Percentiles rank a stretch among this genome's conserved stretches.
These are phyloP conservation scores for Perca schrenkii DNA, from an alignment of 2,113 vertebrate species.

Conservation along the genomic window DNA sequence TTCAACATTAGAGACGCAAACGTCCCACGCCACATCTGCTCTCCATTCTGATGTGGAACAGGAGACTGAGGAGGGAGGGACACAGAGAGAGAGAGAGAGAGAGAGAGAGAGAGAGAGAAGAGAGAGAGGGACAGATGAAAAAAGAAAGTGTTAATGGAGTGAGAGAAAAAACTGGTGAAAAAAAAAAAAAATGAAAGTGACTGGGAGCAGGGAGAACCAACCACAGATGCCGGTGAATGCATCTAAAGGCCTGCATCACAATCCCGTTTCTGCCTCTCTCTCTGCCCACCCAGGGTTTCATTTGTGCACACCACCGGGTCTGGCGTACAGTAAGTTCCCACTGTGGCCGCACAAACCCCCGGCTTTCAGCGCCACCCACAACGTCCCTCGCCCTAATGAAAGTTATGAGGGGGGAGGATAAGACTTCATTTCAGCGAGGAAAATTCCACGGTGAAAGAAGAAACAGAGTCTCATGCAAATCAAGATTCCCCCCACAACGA, in stretches of 20 bases:
- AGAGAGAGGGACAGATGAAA: background rate
- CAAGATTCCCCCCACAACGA: slow-evolving; percentile 4
- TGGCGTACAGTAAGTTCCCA: slow-evolving; percentile 5
- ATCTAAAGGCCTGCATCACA: slow-evolving; percentile 49
- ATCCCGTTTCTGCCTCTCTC: slow-evolving; percentile 14
- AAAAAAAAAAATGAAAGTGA: background rate
- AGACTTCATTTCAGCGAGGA: slow-evolving; percentile 34
- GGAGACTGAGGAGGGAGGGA: slow-evolving; percentile 3
- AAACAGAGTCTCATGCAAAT: slow-evolving; percentile 43
- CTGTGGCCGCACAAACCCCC: slow-evolving; percentile 49
- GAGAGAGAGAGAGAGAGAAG: slow-evolving; percentile 4
- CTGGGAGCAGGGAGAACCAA: background rate
- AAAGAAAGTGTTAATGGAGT: slow-evolving; percentile 45
- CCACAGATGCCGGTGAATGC: slow-evolving; percentile 9
- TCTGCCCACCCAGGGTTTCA: slow-evolving; percentile 63
- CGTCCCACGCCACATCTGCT: slow-evolving; percentile 70
- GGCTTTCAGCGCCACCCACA: slow-evolving; percentile 58
- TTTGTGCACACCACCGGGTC: slow-evolving; percentile 24
- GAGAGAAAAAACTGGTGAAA: slow-evolving; percentile 37
- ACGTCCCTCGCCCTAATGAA: slow-evolving; percentile 37
- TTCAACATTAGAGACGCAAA: slow-evolving; percentile 43
- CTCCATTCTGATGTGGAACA: slow-evolving; percentile 58
- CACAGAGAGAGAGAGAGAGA: background rate
- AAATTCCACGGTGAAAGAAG: slow-evolving; percentile 53
- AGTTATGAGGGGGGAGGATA: slow-evolving; percentile 4